Percentiles rank a stretch among this genome's conserved stretches.
These are phyloP conservation scores for Volucella zonaria DNA, from an alignment of 2,888 invertebrate genomes.

Conservation along the genomic window DNA sequence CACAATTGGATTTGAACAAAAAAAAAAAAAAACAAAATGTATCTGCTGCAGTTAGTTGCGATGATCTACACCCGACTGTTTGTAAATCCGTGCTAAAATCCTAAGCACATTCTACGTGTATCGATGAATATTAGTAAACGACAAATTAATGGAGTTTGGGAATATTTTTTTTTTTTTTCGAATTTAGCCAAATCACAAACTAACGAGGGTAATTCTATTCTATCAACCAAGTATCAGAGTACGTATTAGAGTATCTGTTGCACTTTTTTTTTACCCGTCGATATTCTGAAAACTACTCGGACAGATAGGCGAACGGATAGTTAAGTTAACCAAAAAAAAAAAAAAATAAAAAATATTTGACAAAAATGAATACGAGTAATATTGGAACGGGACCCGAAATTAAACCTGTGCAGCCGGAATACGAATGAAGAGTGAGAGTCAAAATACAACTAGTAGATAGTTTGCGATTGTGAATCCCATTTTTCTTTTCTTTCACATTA, in stretches of 20 bases:
- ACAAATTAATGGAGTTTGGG: slow-evolving; percentile 43
- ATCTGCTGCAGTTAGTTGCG: slow-evolving; percentile 12
- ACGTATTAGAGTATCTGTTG: slow-evolving; percentile 9
- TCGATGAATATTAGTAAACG: slow-evolving; percentile 35
- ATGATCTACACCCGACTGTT: slow-evolving; percentile 46
- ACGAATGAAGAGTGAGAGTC: slow-evolving; percentile 82
- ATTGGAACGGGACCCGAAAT: slow-evolving; percentile 73
- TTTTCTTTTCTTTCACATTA: slow-evolving; percentile 69
- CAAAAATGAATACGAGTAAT: too few species aligned
- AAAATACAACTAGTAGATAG: slow-evolving; percentile 75
- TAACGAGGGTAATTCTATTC: slow-evolving; percentile 43
- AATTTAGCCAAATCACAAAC: slow-evolving; percentile 55
- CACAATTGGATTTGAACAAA: not conserved
- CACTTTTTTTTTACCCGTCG: not conserved
- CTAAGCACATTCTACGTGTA: slow-evolving; percentile 26
- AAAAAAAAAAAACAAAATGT: too few species aligned
- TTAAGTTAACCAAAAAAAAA: slow-evolving; percentile 54
- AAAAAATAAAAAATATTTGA: slow-evolving; percentile 19
- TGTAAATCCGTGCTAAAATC: slow-evolving; percentile 48
- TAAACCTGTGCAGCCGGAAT: slow-evolving; percentile 82
- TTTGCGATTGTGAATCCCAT: slow-evolving; percentile 73
- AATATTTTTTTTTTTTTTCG: not conserved
- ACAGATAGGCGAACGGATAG: slow-evolving; percentile 9
- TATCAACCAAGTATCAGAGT: slow-evolving; percentile 19
- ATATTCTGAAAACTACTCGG: too few species aligned